A percentile compares a stretch with the other conserved stretches of the same genome.
These are phyloP conservation scores for Numenius phaeopus DNA, from an alignment of 2,797 vertebrate species.

Conservation along the genomic window DNA sequence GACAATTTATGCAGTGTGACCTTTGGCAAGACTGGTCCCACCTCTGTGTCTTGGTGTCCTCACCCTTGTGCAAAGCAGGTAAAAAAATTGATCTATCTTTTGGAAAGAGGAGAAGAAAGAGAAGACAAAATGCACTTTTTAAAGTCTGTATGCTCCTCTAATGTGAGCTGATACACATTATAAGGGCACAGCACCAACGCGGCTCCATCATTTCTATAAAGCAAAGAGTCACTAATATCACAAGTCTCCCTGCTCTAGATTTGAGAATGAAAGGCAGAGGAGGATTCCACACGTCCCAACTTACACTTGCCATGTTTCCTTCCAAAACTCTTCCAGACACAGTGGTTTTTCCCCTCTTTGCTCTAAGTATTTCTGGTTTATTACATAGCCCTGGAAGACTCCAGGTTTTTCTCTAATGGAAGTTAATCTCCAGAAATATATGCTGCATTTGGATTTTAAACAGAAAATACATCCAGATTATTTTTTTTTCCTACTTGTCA, in stretches of 20 bases:
- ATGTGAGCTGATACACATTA: not conserved
- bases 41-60: not conserved
- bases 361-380: not conserved
- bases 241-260: not conserved
- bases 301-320: not conserved
- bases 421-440: not conserved
- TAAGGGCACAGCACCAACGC: not conserved
- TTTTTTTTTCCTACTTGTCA: not conserved
- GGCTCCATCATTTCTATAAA: not conserved
- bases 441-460: not conserved
- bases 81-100: not conserved
- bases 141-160: not conserved
- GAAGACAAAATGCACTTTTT: not conserved
- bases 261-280: not conserved
- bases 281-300: not conserved
- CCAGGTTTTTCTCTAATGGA: not conserved
- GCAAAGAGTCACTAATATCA: not conserved
- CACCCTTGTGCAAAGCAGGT: not conserved
- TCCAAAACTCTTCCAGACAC: not conserved
- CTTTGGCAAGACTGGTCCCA: not conserved
- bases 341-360: not conserved
- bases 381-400: not conserved
- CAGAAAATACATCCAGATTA: not conserved
- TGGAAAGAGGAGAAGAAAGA: not conserved
- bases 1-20: not conserved